These are phyloP conservation scores for Naso thynnoides DNA, from an alignment of 2,797 vertebrate species.

Conservation along the genomic window DNA sequence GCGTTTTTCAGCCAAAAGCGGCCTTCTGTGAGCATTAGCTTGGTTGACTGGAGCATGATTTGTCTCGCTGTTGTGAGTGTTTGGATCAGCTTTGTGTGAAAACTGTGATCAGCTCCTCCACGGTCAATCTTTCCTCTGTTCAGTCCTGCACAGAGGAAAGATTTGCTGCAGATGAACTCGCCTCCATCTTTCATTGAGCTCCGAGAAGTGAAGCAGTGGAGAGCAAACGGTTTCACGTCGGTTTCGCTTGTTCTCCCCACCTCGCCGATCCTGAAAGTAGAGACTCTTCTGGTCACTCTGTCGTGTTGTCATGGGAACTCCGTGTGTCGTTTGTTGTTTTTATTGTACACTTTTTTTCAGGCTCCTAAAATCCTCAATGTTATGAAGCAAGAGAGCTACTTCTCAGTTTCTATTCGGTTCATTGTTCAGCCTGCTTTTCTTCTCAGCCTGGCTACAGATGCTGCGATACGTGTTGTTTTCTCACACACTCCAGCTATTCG, in stretches of 20 bases:
- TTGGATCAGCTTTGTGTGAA: conserved; percentile 19
- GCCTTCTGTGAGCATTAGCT: background rate
- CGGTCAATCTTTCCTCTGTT: background rate
- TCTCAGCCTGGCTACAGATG: background rate
- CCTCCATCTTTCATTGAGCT: conserved; percentile 17
- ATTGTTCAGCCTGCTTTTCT: background rate
- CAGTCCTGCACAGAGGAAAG: conserved; percentile 9
- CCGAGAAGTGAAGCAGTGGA: conserved; percentile 8
- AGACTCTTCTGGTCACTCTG: conserved; percentile 50
- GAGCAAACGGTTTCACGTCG: conserved; percentile 23
- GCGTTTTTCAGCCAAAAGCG: background rate
- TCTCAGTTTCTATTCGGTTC: background rate
- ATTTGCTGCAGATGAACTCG: conserved; percentile 5
- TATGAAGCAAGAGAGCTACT: background rate
- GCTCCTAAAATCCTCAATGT: background rate
- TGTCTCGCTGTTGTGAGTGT: conserved; percentile 5
- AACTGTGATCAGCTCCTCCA: background rate
- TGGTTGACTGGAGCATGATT: background rate
- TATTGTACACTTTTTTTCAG: background rate
- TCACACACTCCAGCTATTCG: conserved; percentile 12
- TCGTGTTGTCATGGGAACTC: conserved; percentile 80
- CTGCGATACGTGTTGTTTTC: background rate
- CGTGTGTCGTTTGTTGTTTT: conserved; percentile 14
- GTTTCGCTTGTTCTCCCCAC: conserved; percentile 25
- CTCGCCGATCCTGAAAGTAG: background rate